phyloP scores from a whole-genome alignment of 2,888 invertebrate genomes.

The Cosmia trapezina region DNA sequence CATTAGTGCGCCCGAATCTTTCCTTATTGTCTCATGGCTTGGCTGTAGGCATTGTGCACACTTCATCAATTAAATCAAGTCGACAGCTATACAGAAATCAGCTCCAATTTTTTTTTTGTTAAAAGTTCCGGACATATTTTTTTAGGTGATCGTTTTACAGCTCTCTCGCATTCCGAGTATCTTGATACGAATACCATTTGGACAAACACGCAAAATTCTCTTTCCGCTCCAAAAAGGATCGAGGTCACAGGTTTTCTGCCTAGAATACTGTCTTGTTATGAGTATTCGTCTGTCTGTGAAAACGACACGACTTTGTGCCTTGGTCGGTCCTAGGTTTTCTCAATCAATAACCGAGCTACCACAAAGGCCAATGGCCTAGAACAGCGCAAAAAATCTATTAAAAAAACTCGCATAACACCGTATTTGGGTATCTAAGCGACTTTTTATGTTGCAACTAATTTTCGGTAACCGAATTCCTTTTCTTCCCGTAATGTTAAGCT shows the following conservation, averaged over 20 bases:
- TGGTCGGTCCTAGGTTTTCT: constrained; percentile 30
- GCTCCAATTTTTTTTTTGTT: background rate
- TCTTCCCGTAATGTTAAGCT: constrained; percentile 24
- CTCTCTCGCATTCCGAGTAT: constrained; percentile 23
- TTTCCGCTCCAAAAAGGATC: constrained; percentile 55
- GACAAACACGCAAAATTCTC: constrained; percentile 49
- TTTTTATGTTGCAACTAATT: constrained; percentile 20
- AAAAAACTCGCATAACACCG: constrained; percentile 7
- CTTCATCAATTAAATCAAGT: background rate
- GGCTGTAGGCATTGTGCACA: constrained; percentile 8
- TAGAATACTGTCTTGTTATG: constrained; percentile 36
- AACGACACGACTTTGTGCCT: constrained; percentile 33
- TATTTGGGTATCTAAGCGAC: constrained; percentile 8
- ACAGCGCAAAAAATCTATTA: constrained; percentile 30
- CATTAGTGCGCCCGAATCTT: constrained; percentile 56
- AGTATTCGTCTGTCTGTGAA: constrained; percentile 41
- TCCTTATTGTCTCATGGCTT: constrained; percentile 42
- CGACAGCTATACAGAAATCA: background rate
- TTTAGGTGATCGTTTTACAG: background rate
- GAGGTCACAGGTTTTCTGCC: constrained; percentile 58
- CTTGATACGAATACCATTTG: constrained; percentile 39
- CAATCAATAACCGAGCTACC: constrained; percentile 42
- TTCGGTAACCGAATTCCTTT: constrained; percentile 10
- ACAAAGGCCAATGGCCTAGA: constrained; percentile 32
- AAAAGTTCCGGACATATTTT: background rate